phyloP scores from a whole-genome alignment of 2,797 vertebrate species.

The Pipistrellus kuhlii region DNA sequence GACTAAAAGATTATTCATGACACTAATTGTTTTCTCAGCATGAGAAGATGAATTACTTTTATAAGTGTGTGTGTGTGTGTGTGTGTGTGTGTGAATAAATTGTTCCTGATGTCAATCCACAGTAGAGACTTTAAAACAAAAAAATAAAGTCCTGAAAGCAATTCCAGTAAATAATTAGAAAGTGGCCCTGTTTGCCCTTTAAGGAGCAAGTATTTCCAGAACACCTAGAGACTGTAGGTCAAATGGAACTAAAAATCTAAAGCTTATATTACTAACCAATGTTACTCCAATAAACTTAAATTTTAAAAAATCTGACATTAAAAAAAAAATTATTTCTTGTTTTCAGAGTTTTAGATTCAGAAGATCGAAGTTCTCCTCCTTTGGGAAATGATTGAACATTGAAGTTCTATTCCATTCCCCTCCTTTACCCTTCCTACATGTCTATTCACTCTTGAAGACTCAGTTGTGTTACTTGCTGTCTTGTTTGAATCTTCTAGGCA shows the following conservation, averaged over 20 bases:
- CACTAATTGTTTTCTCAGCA: slow-evolving; percentile 69
- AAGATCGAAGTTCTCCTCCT: not conserved
- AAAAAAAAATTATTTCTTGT: not conserved
- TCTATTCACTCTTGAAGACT: not conserved
- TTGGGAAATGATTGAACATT: not conserved
- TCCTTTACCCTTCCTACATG: not conserved
- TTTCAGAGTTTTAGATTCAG: slow-evolving; percentile 21
- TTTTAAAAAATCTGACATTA: slow-evolving; percentile 8
- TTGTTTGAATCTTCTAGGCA: not conserved
- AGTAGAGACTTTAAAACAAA: not conserved
- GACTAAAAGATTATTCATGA: slow-evolving; percentile 76
- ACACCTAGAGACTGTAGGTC: not conserved
- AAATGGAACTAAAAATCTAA: slow-evolving; percentile 43
- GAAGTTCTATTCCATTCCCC: not conserved
- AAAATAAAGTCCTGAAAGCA: slow-evolving; percentile 26
- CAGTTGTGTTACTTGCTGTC: not conserved
- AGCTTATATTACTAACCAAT: not conserved
- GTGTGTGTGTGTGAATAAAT: slow-evolving; percentile 31
- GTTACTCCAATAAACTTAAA: not conserved
- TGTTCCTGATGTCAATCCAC: not conserved
- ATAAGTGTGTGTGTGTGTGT: not conserved
- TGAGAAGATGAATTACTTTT: slow-evolving; percentile 64
- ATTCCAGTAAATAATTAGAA: slow-evolving; percentile 2
- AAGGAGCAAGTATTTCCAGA: not conserved
- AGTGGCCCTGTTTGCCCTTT: not conserved